Evolutionary conservation across 2,113 vertebrate genomes (phyloP).

Genomic region (Heloderma charlesbogerti): DNA sequence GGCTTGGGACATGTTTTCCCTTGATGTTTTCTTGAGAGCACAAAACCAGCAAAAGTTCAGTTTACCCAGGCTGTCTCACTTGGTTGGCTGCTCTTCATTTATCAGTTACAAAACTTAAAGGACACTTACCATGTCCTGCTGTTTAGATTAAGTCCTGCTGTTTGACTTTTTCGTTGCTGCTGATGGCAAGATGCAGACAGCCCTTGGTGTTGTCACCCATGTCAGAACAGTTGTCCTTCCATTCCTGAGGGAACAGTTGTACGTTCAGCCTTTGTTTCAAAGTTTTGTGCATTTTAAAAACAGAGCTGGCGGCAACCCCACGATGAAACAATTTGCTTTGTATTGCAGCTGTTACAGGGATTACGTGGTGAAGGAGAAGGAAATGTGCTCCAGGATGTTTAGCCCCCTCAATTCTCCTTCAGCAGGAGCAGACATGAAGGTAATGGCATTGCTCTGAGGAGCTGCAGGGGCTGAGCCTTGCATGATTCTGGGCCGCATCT

Average conservation of each 20-base stretch:
- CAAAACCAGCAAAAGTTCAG: background rate
- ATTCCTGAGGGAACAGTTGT: background rate
- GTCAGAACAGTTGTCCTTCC: background rate
- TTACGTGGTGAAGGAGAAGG: constrained; percentile 70
- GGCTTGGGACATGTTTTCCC: background rate
- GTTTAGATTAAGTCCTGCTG: background rate
- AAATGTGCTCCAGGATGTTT: constrained; percentile 81
- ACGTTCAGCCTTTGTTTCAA: background rate
- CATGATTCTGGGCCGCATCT: background rate
- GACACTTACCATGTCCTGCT: background rate
- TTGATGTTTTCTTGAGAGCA: background rate
- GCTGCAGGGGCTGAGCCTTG: background rate
- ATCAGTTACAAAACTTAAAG: background rate
- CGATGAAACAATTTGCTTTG: background rate
- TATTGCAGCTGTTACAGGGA: constrained; percentile 71
- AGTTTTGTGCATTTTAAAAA: background rate
- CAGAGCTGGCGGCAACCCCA: fast-evolving
- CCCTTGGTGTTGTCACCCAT: background rate
- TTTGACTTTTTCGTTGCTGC: background rate
- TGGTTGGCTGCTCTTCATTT: background rate
- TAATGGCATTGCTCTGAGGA: constrained; percentile 35
- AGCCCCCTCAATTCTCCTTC: background rate
- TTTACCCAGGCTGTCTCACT: background rate
- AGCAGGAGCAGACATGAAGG: constrained; percentile 61
- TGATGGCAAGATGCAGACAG: background rate